Evolutionary conservation across 2,113 vertebrate genomes (phyloP).

Genomic region (Epinephelus cyanopodus): DNA sequence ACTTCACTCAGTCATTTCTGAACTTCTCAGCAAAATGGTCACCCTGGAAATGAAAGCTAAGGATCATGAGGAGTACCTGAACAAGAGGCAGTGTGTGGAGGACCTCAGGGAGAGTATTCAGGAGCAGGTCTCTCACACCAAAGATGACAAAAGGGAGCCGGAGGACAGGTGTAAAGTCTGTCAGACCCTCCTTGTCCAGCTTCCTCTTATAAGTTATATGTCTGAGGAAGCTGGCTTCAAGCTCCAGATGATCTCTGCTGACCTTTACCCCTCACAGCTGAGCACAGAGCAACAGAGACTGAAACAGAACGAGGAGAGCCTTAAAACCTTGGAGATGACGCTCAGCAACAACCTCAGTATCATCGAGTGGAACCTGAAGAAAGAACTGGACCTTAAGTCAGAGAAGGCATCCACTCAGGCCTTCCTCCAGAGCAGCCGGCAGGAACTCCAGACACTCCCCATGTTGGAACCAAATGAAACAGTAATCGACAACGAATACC

Average conservation of each 20-base stretch:
- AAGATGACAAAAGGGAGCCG: conserved; percentile 59
- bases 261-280: conserved; percentile 84
- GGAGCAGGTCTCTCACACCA: conserved; percentile 74
- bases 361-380: conserved; percentile 75
- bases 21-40: conserved; percentile 82
- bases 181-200: conserved; percentile 82
- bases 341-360: conserved; percentile 79
- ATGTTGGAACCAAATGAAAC: conserved; percentile 77
- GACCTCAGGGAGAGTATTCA: conserved; percentile 79
- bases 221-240: conserved; percentile 78
- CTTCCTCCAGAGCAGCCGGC: conserved; percentile 79
- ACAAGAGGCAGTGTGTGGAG: conserved; percentile 82
- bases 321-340: conserved; percentile 70
- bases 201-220: conserved; percentile 81
- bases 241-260: conserved; percentile 80
- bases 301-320: conserved; percentile 72
- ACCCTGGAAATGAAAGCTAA: conserved; percentile 70
- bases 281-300: conserved; percentile 82
- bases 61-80: conserved; percentile 82
- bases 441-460: conserved; percentile 79
- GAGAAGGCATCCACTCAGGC: conserved; percentile 74
- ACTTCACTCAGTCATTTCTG: conserved; percentile 68
- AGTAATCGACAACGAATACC: conserved; percentile 79
- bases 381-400: conserved; percentile 75
- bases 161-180: conserved; percentile 78